phyloP scores from a whole-genome alignment of 1,140 invertebrate species.

The Zophobas morio region DNA sequence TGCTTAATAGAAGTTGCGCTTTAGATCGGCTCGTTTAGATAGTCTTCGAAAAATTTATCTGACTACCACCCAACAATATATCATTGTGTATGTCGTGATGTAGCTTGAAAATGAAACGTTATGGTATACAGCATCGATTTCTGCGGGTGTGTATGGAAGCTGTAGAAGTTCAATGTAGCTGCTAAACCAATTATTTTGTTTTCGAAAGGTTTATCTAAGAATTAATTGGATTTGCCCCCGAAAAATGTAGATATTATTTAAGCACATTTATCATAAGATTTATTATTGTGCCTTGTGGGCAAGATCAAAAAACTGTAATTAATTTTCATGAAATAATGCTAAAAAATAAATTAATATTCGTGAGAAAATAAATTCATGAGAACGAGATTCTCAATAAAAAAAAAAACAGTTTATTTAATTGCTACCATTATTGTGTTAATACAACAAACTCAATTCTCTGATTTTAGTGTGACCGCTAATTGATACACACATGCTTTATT shows the following conservation, averaged over 20 bases:
- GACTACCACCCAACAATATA: slow-evolving; percentile 7
- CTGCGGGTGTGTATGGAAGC: neutral
- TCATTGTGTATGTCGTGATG: slow-evolving; percentile 12
- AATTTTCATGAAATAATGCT: slow-evolving; percentile 9
- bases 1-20: neutral
- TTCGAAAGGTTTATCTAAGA: neutral
- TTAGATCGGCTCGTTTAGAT: neutral
- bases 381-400: too few species aligned
- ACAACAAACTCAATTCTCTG: too few species aligned
- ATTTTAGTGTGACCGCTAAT: neutral
- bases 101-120: slow-evolving; percentile 9
- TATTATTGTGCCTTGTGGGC: neutral
- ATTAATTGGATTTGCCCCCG: slow-evolving; percentile 14
- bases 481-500: slow-evolving; percentile 20
- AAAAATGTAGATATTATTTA: slow-evolving; percentile 14
- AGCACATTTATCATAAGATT: slow-evolving; percentile 31
- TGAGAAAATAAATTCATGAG: neutral
- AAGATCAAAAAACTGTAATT: slow-evolving; percentile 20
- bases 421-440: too few species aligned
- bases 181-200: too few species aligned
- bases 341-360: slow-evolving; percentile 1
- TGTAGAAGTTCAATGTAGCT: neutral
- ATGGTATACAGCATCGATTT: neutral
- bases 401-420: too few species aligned
- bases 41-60: neutral